phyloP scores from a whole-genome alignment of 2,888 invertebrate species.

The Drosophila melanosoma region DNA sequence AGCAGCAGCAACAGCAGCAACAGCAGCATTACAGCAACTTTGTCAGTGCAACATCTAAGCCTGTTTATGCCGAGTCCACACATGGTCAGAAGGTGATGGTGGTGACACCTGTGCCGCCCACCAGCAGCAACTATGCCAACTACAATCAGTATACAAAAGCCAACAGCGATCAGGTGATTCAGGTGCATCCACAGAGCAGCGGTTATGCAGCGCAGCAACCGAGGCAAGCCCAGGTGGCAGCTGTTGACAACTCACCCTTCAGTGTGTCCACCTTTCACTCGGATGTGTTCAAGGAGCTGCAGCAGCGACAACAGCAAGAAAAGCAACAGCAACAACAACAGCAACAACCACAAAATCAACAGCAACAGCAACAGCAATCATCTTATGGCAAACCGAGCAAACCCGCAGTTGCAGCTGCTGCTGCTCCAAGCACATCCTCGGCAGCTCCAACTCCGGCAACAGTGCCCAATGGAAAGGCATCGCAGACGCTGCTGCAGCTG shows the following conservation, averaged over 20 bases:
- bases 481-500: slow-evolving; percentile 86
- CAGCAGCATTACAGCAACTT: slow-evolving; percentile 69
- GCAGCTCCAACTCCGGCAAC: slow-evolving; percentile 16
- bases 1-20: slow-evolving; percentile 48
- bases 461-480: slow-evolving; percentile 63
- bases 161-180: slow-evolving; percentile 55
- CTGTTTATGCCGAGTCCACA: slow-evolving; percentile 82
- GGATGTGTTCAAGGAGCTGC: slow-evolving; percentile 84
- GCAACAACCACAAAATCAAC: slow-evolving; percentile 9
- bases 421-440: slow-evolving; percentile 7
- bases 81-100: slow-evolving; percentile 84
- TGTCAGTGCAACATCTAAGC: slow-evolving; percentile 68
- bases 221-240: slow-evolving; percentile 51
- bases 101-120: slow-evolving; percentile 83
- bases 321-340: slow-evolving; percentile 36
- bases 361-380: slow-evolving; percentile 24
- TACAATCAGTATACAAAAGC: slow-evolving; percentile 69
- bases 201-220: slow-evolving; percentile 73
- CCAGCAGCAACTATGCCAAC: slow-evolving; percentile 51
- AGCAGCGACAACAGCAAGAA: slow-evolving; percentile 71
- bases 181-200: slow-evolving; percentile 71
- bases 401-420: slow-evolving; percentile 3
- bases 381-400: slow-evolving; percentile 9
- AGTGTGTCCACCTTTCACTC: slow-evolving; percentile 84
- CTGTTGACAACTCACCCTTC: slow-evolving; percentile 71